Evolutionary conservation across 2,113 vertebrate genomes (phyloP).

Genomic region (Cervus canadensis): DNA sequence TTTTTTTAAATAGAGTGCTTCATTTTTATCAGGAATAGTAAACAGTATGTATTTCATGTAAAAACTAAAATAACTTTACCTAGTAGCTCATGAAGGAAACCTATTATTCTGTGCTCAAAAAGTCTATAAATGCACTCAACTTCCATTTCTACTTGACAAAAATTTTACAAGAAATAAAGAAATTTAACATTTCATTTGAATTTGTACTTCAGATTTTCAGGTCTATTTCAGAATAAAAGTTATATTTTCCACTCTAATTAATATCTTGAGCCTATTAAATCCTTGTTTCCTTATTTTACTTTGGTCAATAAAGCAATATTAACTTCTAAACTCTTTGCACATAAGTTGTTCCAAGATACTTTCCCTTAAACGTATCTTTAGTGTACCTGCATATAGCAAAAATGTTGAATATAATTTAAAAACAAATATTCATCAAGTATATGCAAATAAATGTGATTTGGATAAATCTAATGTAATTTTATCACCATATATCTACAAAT

Average conservation of each 20-base stretch:
- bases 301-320: not conserved
- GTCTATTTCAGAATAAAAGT: not conserved
- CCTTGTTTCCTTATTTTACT: not conserved
- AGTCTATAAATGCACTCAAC: not conserved
- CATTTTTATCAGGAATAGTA: constrained; percentile 38
- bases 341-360: not conserved
- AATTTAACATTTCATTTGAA: not conserved
- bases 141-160: constrained; percentile 30
- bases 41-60: not conserved
- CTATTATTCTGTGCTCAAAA: not conserved
- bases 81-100: constrained; percentile 46
- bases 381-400: not conserved
- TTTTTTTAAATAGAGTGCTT: constrained; percentile 29
- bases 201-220: not conserved
- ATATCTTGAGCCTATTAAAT: not conserved
- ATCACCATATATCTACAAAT: not conserved
- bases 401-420: not conserved
- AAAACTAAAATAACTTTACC: constrained; percentile 7
- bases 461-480: not conserved
- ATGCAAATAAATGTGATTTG: not conserved
- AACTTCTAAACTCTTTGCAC: not conserved
- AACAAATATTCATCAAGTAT: not conserved
- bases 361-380: not conserved
- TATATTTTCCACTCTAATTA: not conserved
- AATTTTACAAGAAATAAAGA: constrained; percentile 20